A percentile compares a stretch with the other conserved stretches of the same genome.
phyloP scores from a whole-genome alignment of 2,888 invertebrate genomes.

The Lamellibrachia columna region DNA sequence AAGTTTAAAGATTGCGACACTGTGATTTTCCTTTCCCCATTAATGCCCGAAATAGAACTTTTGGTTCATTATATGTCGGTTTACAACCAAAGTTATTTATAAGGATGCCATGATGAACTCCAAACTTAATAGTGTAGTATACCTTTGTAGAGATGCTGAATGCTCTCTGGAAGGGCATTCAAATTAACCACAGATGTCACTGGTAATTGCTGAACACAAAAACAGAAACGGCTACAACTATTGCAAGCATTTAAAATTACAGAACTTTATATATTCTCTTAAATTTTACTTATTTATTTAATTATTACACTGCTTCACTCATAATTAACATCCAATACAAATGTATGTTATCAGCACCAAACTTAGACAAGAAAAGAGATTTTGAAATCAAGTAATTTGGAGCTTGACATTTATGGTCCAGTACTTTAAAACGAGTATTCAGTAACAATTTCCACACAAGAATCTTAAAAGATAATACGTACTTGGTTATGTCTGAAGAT shows the following conservation, averaged over 20 bases:
- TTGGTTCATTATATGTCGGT: too few relatives aligned
- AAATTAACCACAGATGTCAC: not conserved
- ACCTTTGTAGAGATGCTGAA: not conserved
- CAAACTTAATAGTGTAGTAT: too few relatives aligned
- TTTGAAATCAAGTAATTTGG: too few relatives aligned
- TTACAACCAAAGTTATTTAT: not conserved
- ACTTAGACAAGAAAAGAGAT: not conserved
- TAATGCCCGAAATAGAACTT: too few relatives aligned
- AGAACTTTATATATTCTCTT: not conserved
- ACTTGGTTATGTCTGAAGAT: not conserved
- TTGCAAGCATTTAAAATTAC: not conserved
- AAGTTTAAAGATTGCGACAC: too few relatives aligned
- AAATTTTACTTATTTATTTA: not conserved
- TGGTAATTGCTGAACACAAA: not conserved
- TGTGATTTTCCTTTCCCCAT: too few relatives aligned
- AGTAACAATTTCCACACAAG: not conserved
- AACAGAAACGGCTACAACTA: not conserved
- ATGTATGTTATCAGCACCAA: not conserved
- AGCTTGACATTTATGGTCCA: too few relatives aligned
- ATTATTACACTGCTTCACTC: not conserved
- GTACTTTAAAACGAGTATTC: not conserved
- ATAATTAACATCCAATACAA: not conserved
- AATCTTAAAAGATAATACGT: not conserved
- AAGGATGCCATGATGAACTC: too few relatives aligned
- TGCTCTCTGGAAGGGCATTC: not conserved